Evolutionary conservation across 1,140 invertebrate genomes (phyloP).

Genomic region (Cephus cinctus): DNA sequence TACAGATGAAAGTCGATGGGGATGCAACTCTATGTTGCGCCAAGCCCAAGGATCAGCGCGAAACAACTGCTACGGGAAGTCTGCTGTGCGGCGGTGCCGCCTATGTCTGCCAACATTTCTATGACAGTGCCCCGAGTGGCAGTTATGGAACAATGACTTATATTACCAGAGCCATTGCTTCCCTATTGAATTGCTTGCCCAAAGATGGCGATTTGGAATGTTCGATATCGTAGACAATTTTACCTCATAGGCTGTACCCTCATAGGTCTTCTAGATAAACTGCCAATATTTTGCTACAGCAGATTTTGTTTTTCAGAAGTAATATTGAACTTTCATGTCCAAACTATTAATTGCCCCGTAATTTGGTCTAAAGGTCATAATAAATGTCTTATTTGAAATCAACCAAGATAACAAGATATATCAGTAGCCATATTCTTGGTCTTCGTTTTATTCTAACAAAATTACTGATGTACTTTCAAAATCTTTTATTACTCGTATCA

Average conservation of each 20-base stretch:
- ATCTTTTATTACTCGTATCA: not conserved
- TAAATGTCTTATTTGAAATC: too few relatives aligned
- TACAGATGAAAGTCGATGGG: conserved; percentile 78
- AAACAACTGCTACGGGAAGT: conserved; percentile 62
- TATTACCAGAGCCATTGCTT: conserved; percentile 82
- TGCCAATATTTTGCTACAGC: too few relatives aligned
- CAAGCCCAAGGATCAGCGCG: conserved; percentile 65
- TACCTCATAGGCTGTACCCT: too few relatives aligned
- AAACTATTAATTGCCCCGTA: too few relatives aligned
- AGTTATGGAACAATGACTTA: conserved; percentile 98
- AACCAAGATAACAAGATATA: too few relatives aligned
- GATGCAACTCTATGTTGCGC: conserved; percentile 92
- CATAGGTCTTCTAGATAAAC: too few relatives aligned
- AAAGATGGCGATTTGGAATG: conserved; percentile 78
- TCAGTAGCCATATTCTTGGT: not conserved
- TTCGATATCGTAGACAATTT: conserved; percentile 59
- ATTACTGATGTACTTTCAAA: not conserved
- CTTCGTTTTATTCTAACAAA: not conserved
- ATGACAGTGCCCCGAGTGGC: conserved; percentile 96
- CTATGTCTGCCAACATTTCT: conserved; percentile 95
- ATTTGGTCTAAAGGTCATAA: too few relatives aligned
- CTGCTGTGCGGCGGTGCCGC: conserved; percentile 87
- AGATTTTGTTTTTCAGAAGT: conserved; percentile 6
- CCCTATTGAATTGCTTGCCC: conserved; percentile 73
- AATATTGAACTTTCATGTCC: too few relatives aligned